Evolutionary conservation across 2,888 invertebrate genomes (phyloP), one percentile per base, ranked within the genome.

Genomic region (Erannis defoliaria): DNA sequence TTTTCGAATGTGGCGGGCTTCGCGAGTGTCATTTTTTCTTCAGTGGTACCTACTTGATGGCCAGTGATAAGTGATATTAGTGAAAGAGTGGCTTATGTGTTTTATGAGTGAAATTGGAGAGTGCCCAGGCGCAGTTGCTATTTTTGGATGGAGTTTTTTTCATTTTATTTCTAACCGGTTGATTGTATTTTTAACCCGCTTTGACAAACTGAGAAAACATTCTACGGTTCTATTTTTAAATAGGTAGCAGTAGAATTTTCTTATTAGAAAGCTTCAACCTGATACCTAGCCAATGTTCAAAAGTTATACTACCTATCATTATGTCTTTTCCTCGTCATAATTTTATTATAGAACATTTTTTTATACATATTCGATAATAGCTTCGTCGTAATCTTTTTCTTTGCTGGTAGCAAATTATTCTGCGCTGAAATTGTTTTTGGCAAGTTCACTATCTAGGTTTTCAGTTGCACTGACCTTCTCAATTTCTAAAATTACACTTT

Each of bases 41-140:
- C 23, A 50, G 49, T 60, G 51, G 37, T 45, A 19, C 19, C 48
- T 55, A 19, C 19, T 51, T 55, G 10, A 56, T 18, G 37, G 49
- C 21, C 40, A 54, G 56, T 62, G 53, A 14, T 56, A 48, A 56
- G 62, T 66, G 62, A 37, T 53, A 14, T 35, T 35, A 51, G 59
- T 64, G 54, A 55, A 48, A 33, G 46, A 54, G 26, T 55, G 38
- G 19, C 43, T 56, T 42, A 56, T 64, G 56, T 62, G 49, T 53
- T 60, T 55, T 64, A 50, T 49, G 60, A 57, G 63, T 80, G 78
- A 74, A 76, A 77, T 76, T 69, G 75, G 77, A 80, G 76, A 78
- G 71, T 73, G 73, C 74, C 73, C 76, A 73, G 74, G 62, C 71
- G 71, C 71, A 69, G 50, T 73, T 48, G 51, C 74, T 79, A 80